A percentile compares a stretch with the other conserved stretches of the same genome.
These are phyloP conservation scores for Neodiprion virginianus DNA, from an alignment of 1,140 invertebrate genomes.

Conservation along the genomic window DNA sequence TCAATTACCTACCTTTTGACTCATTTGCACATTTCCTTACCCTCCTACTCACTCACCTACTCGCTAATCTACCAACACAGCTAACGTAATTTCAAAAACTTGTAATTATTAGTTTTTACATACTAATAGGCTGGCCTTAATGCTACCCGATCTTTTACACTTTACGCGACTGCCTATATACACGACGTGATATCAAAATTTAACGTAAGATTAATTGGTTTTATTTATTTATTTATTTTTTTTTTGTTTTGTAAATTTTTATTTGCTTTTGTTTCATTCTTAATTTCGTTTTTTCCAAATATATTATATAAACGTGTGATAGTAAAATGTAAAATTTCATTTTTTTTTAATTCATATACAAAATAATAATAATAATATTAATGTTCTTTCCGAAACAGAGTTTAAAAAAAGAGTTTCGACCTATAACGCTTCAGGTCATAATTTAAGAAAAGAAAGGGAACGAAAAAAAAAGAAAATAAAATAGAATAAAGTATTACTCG, in stretches of 20 bases:
- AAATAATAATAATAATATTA: too few relatives aligned
- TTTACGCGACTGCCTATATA: neutral
- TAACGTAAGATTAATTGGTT: neutral
- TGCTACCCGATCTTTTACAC: neutral
- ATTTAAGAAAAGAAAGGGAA: neutral
- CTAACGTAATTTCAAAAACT: neutral
- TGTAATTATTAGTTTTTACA: too few relatives aligned
- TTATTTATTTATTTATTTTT: neutral
- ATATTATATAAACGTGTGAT: too few relatives aligned
- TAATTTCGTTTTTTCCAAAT: too few relatives aligned
- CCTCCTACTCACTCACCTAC: neutral
- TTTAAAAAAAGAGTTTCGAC: neutral
- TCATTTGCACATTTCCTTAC: neutral
- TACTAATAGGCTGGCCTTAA: neutral
- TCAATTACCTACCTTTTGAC: neutral
- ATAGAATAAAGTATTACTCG: neutral
- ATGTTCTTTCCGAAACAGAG: neutral
- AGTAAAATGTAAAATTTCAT: too few relatives aligned
- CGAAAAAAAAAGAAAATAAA: constrained; percentile 6
- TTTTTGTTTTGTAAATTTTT: neutral
- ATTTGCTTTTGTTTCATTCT: too few relatives aligned
- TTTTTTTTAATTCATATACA: too few relatives aligned
- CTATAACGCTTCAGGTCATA: neutral
- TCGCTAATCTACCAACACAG: neutral
- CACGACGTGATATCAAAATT: neutral